Percentiles rank a stretch among this genome's conserved stretches.
Evolutionary conservation across 2,888 invertebrate species (phyloP).

Genomic region (Tanaodytes sp.): DNA sequence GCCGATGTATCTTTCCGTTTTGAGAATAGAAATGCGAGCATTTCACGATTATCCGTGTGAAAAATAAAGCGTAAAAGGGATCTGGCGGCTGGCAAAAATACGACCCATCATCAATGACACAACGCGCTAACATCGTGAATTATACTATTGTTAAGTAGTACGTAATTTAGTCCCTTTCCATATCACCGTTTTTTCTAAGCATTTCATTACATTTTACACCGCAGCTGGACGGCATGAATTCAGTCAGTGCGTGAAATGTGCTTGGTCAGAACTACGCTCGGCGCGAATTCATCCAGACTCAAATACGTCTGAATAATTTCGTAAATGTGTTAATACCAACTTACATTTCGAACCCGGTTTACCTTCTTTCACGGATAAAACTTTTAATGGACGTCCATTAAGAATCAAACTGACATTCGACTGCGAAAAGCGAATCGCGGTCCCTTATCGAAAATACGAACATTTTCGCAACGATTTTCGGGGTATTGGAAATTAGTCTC

Average conservation of each 20-base stretch:
- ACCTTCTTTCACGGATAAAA: conserved; percentile 31
- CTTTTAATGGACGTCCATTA: conserved; percentile 53
- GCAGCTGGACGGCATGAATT: conserved; percentile 1
- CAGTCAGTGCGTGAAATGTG: conserved; percentile 5
- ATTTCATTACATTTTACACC: conserved; percentile 35
- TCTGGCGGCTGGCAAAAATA: conserved; percentile 44
- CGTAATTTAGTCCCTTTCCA: no score
- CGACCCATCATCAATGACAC: conserved; percentile 62
- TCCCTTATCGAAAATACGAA: conserved; percentile 32
- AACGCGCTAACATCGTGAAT: no score
- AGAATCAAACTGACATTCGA: conserved; percentile 52
- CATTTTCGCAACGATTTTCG: conserved; percentile 44
- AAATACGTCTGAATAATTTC: conserved; percentile 43
- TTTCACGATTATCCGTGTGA: conserved; percentile 55
- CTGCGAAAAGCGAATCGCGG: conserved; percentile 47
- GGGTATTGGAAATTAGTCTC: conserved; percentile 53
- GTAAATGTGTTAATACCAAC: conserved; percentile 39
- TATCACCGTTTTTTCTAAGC: no score
- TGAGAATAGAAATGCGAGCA: conserved; percentile 40
- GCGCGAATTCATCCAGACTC: conserved; percentile 19
- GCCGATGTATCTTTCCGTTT: conserved; percentile 32
- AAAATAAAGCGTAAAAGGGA: conserved; percentile 57
- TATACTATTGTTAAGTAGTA: no score
- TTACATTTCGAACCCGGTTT: conserved; percentile 27
- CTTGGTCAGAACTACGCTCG: neutral